These are phyloP conservation scores for Emydoidea blandingii DNA, from an alignment of 2,797 vertebrate genomes.

Conservation along the genomic window DNA sequence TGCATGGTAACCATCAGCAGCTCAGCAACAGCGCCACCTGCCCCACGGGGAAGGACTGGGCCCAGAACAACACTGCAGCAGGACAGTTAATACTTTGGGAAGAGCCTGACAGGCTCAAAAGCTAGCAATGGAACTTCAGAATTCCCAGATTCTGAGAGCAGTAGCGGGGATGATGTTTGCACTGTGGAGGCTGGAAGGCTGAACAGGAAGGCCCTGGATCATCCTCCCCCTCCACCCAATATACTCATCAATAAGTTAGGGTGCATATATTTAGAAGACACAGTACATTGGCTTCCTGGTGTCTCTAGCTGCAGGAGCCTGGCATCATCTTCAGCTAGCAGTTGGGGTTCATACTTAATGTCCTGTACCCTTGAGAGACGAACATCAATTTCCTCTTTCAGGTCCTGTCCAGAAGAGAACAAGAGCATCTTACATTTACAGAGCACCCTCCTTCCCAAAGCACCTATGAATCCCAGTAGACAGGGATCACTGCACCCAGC, in stretches of 20 bases:
- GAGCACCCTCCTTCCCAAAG: fast-evolving
- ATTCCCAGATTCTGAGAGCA: neutral
- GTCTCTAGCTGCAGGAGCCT: slow-evolving; percentile 85
- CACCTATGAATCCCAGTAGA: fast-evolving
- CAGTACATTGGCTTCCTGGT: slow-evolving; percentile 75
- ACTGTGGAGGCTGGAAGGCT: neutral
- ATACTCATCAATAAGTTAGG: fast-evolving
- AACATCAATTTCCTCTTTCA: slow-evolving; percentile 93
- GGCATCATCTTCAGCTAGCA: slow-evolving; percentile 88
- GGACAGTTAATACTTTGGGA: fast-evolving
- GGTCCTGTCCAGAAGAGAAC: slow-evolving; percentile 79
- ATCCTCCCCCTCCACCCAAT: fast-evolving
- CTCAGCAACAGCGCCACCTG: neutral
- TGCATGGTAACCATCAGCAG: neutral
- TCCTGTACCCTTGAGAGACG: slow-evolving; percentile 91
- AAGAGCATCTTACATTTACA: fast-evolving
- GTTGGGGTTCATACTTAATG: slow-evolving; percentile 91
- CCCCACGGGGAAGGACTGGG: neutral
- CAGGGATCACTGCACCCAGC: neutral
- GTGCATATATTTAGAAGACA: neutral
- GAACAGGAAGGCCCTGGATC: fast-evolving
- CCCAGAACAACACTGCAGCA: fast-evolving
- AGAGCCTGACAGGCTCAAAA: neutral
- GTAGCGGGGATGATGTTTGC: neutral
- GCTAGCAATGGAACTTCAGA: neutral